Base-by-base conservation (phyloP, 2,797 vertebrate genomes). In the Peromyscus eremicus region DNA sequence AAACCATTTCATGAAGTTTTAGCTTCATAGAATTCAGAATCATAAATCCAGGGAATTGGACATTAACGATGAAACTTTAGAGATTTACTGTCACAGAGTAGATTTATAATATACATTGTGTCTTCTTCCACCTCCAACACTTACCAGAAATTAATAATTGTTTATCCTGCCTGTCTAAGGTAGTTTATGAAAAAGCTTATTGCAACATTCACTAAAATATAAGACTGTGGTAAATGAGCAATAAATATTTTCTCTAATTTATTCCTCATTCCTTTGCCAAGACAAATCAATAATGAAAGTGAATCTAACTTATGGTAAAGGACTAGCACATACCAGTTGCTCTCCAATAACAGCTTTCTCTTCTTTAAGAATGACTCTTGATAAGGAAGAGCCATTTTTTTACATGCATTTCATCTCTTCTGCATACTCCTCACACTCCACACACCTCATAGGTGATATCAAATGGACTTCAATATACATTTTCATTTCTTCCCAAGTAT, bases 201-300 rank as follows among this genome's bases (percentile, higher is more conserved):
- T 57, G 5, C 46, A 89, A 57, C 37, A 71, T 82, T 91, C 40
- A 79, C 40, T 92, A 17, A 91, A 71, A 34, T 76, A 62, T 23
- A 71, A 46, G 25, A 52, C 6, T 60, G 17, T 27, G 46, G 52
- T 17, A 34, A 68, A 46, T 77, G 32, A 66, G 3, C 60, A 80
- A 57, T 25, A 71, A 29, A 76, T 94, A 27, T 91, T 94, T 92
- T 60, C 32, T 71, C 75, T 95, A 71, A 64, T 89, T 87, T 95
- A 49, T 82, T 88, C 88, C n/a, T 40, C 32, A 70, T 86, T 81
- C 95, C 55, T 60, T 94, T 95, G 71, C 43, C 55, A 49, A 68
- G 46, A 89, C 37, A 81, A 94, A 37, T 85, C 29, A 90, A 9
- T 55, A 95, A 7, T 73, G 66, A 93, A 77, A 62, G n/a, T 77